Evolutionary conservation across 2,888 invertebrate genomes (phyloP).

Genomic region (Scelioninae gen. 1): DNA sequence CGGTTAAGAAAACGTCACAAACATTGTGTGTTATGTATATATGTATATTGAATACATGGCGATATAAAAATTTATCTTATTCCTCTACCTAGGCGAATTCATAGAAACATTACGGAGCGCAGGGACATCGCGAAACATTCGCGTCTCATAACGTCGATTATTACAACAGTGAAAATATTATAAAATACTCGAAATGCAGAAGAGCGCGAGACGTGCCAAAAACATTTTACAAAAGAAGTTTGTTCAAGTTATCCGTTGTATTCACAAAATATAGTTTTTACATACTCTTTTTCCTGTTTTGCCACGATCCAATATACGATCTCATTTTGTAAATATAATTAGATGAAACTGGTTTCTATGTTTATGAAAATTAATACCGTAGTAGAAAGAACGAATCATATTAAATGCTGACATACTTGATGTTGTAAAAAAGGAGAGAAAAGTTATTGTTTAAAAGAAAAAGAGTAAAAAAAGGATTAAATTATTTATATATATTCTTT

Average conservation of each 20-base stretch:
- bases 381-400: too few species aligned
- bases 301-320: constrained; percentile 57
- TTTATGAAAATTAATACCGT: too few species aligned
- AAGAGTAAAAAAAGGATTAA: too few species aligned
- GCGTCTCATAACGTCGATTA: constrained; percentile 49
- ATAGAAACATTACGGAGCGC: constrained; percentile 75
- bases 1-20: constrained; percentile 64
- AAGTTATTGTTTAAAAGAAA: too few species aligned
- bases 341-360: too few species aligned
- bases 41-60: constrained; percentile 53
- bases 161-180: constrained; percentile 56
- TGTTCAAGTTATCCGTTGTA: constrained; percentile 39
- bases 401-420: background rate
- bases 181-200: constrained; percentile 49
- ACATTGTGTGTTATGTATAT: constrained; percentile 58
- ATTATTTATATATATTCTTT: too few species aligned
- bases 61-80: constrained; percentile 62
- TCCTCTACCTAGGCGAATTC: constrained; percentile 71
- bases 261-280: constrained; percentile 63
- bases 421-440: too few species aligned
- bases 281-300: constrained; percentile 42
- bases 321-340: constrained; percentile 18
- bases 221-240: constrained; percentile 49
- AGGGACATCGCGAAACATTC: constrained; percentile 71
- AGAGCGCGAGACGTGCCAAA: constrained; percentile 49